Base-by-base conservation (phyloP, 2,888 invertebrate species). In the Tenthredo scrophulariae region DNA sequence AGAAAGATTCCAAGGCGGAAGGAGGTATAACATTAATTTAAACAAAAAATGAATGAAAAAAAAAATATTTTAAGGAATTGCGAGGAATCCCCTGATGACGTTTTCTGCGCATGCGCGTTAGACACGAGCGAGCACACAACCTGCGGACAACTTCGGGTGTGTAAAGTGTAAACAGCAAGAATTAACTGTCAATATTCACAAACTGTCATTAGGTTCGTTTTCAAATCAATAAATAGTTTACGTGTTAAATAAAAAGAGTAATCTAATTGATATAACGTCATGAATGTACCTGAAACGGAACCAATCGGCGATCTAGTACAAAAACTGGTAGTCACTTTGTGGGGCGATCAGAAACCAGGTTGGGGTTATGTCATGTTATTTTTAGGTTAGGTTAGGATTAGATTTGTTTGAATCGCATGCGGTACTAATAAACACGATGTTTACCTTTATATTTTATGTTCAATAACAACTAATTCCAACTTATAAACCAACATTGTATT, bases 271-370 rank as follows among this genome's bases (percentile, higher is more conserved):
- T 33, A 80, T 80, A 65, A 72, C 74, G 89, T 86, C 33, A 92
- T 91, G 92, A 92, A 89, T 87, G 87, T 88, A 50, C 77, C 87
- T 9, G 93, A 92, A 84, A 88, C 90, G 50, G 93, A 93, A 85
- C 92, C 90, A 37, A 89, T 93, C 6, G 91, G 91, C 65, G 93
- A 93, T 88, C 86, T 93, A 9, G 88, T 93, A 9, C 92, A 92
- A 80, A 92, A 92, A 89, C 89, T 93, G 88, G 90, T 93, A 80
- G 86, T 90, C 70, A 92, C 93, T 6, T 77, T 93, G 54, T 92
- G 92, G 77, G 92, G 93, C 13, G 93, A 93, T 84, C 92, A 93
- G 85, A 92, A 91, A 79, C 91, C 92, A 91, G 93, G 93, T 92
- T 87, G 89, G 87, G 54, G 87, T 88, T 87, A 79, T 62, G n/a